Conservation (phyloP, 2,113 vertebrate genomes). For the Chaetorhynchus papuensis region DNA sequence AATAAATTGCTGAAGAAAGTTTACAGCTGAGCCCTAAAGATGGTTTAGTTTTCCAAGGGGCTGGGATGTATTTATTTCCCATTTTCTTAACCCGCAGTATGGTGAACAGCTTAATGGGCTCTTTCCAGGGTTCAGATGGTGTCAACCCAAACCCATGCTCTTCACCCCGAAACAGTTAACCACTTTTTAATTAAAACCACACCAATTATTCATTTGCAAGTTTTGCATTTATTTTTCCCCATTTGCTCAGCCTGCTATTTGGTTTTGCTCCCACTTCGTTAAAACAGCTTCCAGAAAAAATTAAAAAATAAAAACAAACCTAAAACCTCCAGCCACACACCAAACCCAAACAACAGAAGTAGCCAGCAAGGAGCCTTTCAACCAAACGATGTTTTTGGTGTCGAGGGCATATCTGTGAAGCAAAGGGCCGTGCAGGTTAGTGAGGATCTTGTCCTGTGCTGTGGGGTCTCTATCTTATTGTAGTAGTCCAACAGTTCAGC, state of each 20-base stretch:
- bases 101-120: conserved; percentile 46
- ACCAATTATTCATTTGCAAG: conserved; percentile 61
- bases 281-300: conserved; percentile 36
- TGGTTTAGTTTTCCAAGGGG: conserved; percentile 56
- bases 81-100: conserved; percentile 58
- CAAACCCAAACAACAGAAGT: conserved; percentile 28
- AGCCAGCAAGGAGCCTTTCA: not conserved
- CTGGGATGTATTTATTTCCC: conserved; percentile 66
- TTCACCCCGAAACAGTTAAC: conserved; percentile 60
- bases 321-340: not conserved
- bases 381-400: not conserved
- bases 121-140: conserved; percentile 23
- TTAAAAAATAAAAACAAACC: not conserved
- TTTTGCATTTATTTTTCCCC: conserved; percentile 61
- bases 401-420: not conserved
- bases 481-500: not conserved
- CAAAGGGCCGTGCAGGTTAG: not conserved
- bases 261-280: conserved; percentile 60
- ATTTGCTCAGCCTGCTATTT: conserved; percentile 33
- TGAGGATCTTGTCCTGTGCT: not conserved
- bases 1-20: conserved; percentile 63
- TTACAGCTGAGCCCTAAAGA: conserved; percentile 53
- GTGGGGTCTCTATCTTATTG: not conserved
- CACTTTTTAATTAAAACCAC: conserved; percentile 63
- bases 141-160: conserved; percentile 48